Conservation (phyloP, 2,888 invertebrate genomes). For the Orchestes rusci region DNA sequence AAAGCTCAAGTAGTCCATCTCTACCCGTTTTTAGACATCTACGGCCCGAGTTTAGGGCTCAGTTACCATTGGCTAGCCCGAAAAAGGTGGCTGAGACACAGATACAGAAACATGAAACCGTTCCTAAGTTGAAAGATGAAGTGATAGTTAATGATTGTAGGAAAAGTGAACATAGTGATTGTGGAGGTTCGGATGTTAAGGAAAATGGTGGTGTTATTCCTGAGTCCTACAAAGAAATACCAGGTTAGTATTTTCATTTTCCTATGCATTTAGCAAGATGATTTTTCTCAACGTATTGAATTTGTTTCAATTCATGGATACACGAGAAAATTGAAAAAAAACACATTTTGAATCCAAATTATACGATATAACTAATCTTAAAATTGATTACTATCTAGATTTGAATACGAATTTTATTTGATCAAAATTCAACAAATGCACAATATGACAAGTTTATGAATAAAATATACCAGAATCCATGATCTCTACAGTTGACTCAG, state of each 20-base stretch:
- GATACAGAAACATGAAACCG: conserved; percentile 40
- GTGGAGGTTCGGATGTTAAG: conserved; percentile 12
- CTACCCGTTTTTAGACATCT: conserved; percentile 77
- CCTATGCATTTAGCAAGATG: too few relatives aligned
- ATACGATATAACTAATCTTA: too few relatives aligned
- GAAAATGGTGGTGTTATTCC: conserved; percentile 20
- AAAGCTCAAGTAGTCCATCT: conserved; percentile 43
- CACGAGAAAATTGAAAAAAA: too few relatives aligned
- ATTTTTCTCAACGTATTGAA: too few relatives aligned
- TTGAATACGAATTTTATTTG: too few relatives aligned
- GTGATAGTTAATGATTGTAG: conserved; percentile 35
- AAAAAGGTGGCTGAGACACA: conserved; percentile 41
- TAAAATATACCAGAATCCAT: too few relatives aligned
- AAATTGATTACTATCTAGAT: too few relatives aligned
- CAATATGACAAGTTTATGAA: too few relatives aligned
- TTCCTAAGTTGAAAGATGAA: conserved; percentile 38
- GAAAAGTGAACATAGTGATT: conserved; percentile 26
- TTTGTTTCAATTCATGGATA: too few relatives aligned
- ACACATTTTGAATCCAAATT: too few relatives aligned
- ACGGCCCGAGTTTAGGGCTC: conserved; percentile 79
- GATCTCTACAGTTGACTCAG: too few relatives aligned
- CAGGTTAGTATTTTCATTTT: conserved; percentile 22
- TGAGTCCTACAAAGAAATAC: conserved; percentile 15
- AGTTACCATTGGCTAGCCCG: conserved; percentile 63
- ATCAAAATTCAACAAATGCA: too few relatives aligned